A percentile compares a stretch with the other conserved stretches of the same genome.
phyloP scores from a whole-genome alignment of 2,797 vertebrate genomes.

The Hemibagrus guttatus region DNA sequence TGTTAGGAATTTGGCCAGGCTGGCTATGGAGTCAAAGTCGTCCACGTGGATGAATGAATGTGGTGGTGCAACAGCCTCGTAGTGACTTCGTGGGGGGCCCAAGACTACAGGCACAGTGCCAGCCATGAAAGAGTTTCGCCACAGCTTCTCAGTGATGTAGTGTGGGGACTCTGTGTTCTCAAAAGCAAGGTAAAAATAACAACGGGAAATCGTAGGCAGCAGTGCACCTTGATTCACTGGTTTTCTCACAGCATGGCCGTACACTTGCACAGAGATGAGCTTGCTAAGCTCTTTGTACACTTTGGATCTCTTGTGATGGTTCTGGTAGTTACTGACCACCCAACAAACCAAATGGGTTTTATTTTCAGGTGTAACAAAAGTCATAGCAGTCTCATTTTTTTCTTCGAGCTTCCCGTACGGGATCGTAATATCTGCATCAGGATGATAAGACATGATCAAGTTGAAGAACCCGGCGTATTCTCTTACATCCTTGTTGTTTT shows the following conservation, averaged over 20 bases:
- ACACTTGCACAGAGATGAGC: constrained; percentile 76
- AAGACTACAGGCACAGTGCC: constrained; percentile 86
- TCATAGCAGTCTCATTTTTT: neutral
- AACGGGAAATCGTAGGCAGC: constrained; percentile 78
- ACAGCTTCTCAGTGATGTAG: constrained; percentile 96
- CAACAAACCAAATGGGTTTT: constrained; percentile 79
- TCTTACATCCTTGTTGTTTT: constrained; percentile 65
- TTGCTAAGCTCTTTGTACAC: constrained; percentile 75
- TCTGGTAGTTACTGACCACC: constrained; percentile 86
- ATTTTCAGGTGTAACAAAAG: constrained; percentile 64
- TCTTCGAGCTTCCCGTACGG: constrained; percentile 82
- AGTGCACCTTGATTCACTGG: constrained; percentile 71
- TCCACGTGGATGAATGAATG: constrained; percentile 88
- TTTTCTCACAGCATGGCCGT: constrained; percentile 68
- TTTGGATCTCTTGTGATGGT: constrained; percentile 72
- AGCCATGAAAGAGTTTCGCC: constrained; percentile 82
- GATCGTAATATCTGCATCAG: constrained; percentile 82
- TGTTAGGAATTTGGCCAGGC: constrained; percentile 77
- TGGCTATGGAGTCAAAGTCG: constrained; percentile 77
- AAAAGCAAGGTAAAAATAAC: constrained; percentile 91
- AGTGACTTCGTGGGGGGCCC: constrained; percentile 79
- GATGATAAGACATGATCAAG: constrained; percentile 87
- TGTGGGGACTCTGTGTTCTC: constrained; percentile 86
- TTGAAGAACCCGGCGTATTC: constrained; percentile 80
- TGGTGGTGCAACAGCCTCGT: constrained; percentile 78